phyloP scores from a whole-genome alignment of 2,888 invertebrate species.

The Papilio elwesi region DNA sequence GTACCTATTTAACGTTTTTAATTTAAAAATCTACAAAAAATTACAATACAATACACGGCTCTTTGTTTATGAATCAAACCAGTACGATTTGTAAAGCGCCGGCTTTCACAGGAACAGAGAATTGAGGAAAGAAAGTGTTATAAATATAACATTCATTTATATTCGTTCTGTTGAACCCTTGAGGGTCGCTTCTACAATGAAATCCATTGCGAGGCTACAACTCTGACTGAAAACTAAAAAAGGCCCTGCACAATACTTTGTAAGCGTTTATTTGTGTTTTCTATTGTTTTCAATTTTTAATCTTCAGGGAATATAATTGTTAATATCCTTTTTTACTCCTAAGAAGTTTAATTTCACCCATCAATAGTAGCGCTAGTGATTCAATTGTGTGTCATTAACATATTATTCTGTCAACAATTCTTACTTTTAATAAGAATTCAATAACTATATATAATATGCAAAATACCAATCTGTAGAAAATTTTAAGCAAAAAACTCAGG shows the following conservation, averaged over 20 bases:
- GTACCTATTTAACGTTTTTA: too few relatives aligned
- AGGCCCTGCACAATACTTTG: not conserved
- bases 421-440: too few relatives aligned
- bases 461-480: too few relatives aligned
- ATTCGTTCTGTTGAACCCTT: slow-evolving; percentile 78
- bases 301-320: too few relatives aligned
- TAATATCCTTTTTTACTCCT: too few relatives aligned
- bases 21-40: too few relatives aligned
- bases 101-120: slow-evolving; percentile 58
- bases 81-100: not conserved
- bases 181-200: slow-evolving; percentile 49
- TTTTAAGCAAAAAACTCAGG: too few relatives aligned
- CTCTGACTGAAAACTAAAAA: slow-evolving; percentile 36
- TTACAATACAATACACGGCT: not conserved
- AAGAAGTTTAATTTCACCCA: too few relatives aligned
- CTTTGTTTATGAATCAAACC: not conserved
- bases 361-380: too few relatives aligned
- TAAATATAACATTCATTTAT: slow-evolving; percentile 84
- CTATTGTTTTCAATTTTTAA: not conserved
- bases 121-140: slow-evolving; percentile 79
- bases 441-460: too few relatives aligned
- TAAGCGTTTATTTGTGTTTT: not conserved
- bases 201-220: slow-evolving; percentile 24
- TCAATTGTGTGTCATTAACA: too few relatives aligned
- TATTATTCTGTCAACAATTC: too few relatives aligned